phyloP scores from a whole-genome alignment of 2,113 vertebrate species.

The Rousettus leschenaultii region DNA sequence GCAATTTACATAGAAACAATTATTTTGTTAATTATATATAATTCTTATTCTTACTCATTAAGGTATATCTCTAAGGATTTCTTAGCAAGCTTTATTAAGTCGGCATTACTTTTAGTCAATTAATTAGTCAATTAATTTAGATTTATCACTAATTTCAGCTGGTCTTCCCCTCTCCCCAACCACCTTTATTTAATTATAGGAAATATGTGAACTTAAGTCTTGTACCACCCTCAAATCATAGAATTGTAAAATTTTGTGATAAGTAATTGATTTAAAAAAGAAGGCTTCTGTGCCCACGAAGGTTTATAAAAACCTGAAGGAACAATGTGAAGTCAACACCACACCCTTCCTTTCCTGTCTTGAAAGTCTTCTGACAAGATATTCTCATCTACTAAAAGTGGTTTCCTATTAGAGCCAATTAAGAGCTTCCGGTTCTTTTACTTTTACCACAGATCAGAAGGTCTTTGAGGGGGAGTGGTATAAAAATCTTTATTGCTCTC shows the following conservation, averaged over 20 bases:
- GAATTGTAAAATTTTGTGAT: neutral
- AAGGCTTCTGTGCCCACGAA: neutral
- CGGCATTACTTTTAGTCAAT: constrained; percentile 8
- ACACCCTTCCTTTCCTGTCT: neutral
- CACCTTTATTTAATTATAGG: neutral
- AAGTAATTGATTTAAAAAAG: constrained; percentile 9
- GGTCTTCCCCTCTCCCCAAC: neutral
- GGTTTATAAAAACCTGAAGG: neutral
- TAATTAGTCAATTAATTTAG: constrained; percentile 28
- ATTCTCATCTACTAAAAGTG: neutral
- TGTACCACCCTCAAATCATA: neutral
- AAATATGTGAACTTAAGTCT: neutral
- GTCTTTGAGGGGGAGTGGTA: neutral
- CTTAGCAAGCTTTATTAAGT: constrained; percentile 36
- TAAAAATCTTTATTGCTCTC: neutral
- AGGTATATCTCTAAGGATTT: neutral
- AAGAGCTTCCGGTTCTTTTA: neutral
- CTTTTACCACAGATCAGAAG: neutral
- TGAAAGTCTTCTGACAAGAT: neutral
- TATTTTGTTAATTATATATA: constrained; percentile 29
- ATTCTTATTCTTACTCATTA: constrained; percentile 25
- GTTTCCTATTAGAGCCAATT: neutral
- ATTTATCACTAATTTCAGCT: constrained; percentile 21
- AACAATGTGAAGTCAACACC: neutral
- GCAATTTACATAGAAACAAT: constrained; percentile 18